Evolutionary conservation across 2,113 vertebrate genomes (phyloP), one percentile per base, ranked within the genome.

Genomic region (Pogona vitticeps): DNA sequence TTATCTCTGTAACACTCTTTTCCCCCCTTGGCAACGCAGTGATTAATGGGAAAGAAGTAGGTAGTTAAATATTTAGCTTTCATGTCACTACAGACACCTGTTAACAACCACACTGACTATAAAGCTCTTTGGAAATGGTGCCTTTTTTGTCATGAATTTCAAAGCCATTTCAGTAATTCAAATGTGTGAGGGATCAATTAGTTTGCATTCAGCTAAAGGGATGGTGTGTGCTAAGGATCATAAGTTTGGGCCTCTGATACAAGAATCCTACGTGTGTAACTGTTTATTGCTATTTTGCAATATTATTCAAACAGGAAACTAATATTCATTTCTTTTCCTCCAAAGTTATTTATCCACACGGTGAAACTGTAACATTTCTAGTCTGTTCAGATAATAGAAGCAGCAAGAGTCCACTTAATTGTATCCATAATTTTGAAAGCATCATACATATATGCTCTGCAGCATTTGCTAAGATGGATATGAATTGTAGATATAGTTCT

Each of bases 41-140:
- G 82, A 92, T 91, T 89, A 90, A 94, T 84, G 38, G 21, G 80
- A 94, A 93, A 92, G 82, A 92, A 42, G 38, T 1, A 0, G 61
- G 1, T 84, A 86, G 68, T 91, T 93, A 93, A 91, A 94, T 92
- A 91, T 88, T 95, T 93, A 82, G 21, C 82, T 92, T 94, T 92
- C 72, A 70, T 80, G 38, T 92, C 68, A 87, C 67, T 89, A 31
- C 13, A 94, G 42, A 93, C 36, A 83, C 63, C 8, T 86, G 15
- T 52, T n/a, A 89, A 88, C 0, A 94, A 80, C 31, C 38, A 68
- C 33, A 17, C 2, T 80, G 46, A 84, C 1, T 75, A 21, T 31
- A 85, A 91, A 89, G 0, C 10, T 1, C 17, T 92, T 93, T 91
- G n/a, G 68, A 89, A 92, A 90, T 65, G 3, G 3, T 76, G 61